These are phyloP conservation scores for Cuculus canorus DNA, from an alignment of 2,797 vertebrate genomes.

Conservation along the genomic window DNA sequence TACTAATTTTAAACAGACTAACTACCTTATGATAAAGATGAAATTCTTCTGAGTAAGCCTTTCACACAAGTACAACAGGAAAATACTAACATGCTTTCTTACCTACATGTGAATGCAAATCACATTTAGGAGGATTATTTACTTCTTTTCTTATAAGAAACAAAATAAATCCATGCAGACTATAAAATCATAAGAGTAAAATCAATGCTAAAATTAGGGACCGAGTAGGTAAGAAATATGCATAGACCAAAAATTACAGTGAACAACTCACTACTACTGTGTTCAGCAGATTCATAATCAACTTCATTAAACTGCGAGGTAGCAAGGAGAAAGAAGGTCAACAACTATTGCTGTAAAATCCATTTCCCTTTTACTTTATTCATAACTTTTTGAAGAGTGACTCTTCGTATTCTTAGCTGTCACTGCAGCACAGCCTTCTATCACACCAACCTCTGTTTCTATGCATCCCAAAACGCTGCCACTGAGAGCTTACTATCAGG, in stretches of 20 bases:
- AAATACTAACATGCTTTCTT: not conserved
- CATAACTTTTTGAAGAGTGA: not conserved
- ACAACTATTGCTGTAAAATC: not conserved
- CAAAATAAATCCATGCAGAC: not conserved
- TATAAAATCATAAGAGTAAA: not conserved
- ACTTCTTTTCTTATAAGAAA: not conserved
- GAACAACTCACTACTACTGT: not conserved
- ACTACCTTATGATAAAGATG: not conserved
- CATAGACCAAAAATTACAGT: not conserved
- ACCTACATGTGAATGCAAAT: not conserved
- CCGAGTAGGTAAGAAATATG: not conserved
- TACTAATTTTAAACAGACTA: not conserved
- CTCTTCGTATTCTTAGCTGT: not conserved
- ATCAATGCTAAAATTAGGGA: not conserved
- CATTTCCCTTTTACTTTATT: slow-evolving; percentile 19
- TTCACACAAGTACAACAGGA: not conserved
- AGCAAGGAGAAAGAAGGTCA: slow-evolving; percentile 23
- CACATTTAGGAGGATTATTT: not conserved
- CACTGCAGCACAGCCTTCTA: not conserved
- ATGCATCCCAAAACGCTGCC: not conserved
- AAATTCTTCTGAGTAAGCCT: not conserved
- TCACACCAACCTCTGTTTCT: not conserved
- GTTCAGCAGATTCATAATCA: slow-evolving; percentile 4
- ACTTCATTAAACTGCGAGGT: slow-evolving; percentile 4
- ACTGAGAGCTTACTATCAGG: not conserved